These are phyloP conservation scores for Equus quagga DNA, from an alignment of 2,113 vertebrate genomes.

Conservation along the genomic window DNA sequence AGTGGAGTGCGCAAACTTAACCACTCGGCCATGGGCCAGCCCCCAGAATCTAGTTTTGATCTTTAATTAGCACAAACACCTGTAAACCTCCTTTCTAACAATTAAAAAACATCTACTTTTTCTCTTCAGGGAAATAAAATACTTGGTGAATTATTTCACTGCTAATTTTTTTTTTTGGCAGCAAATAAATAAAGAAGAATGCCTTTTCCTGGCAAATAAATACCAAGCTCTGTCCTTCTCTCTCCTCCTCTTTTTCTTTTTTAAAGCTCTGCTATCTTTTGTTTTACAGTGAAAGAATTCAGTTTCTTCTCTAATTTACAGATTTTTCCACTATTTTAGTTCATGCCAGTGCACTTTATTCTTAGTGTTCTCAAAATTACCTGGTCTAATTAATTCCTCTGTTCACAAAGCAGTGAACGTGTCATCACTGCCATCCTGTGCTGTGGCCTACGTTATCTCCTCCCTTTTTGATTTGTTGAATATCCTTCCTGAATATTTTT, in stretches of 20 bases:
- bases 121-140: neutral
- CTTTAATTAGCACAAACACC: neutral
- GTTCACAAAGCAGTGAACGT: neutral
- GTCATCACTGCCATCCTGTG: neutral
- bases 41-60: neutral
- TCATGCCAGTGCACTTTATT: neutral
- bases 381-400: neutral
- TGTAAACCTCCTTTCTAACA: neutral
- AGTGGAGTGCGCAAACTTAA: no score
- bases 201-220: neutral
- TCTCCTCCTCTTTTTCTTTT: neutral
- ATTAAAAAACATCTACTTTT: neutral
- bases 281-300: neutral
- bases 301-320: conserved; percentile 12
- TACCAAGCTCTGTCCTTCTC: neutral
- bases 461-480: neutral
- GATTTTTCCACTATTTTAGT: neutral
- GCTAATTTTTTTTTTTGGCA: neutral
- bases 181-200: conserved; percentile 16
- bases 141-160: neutral
- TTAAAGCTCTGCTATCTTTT: neutral
- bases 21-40: no score
- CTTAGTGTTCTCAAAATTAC: neutral
- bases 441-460: neutral
- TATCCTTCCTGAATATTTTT: neutral